Evolutionary conservation across 2,797 vertebrate genomes (phyloP), one percentile per base, ranked within the genome.

Genomic region (Pseudomugil gertrudae): DNA sequence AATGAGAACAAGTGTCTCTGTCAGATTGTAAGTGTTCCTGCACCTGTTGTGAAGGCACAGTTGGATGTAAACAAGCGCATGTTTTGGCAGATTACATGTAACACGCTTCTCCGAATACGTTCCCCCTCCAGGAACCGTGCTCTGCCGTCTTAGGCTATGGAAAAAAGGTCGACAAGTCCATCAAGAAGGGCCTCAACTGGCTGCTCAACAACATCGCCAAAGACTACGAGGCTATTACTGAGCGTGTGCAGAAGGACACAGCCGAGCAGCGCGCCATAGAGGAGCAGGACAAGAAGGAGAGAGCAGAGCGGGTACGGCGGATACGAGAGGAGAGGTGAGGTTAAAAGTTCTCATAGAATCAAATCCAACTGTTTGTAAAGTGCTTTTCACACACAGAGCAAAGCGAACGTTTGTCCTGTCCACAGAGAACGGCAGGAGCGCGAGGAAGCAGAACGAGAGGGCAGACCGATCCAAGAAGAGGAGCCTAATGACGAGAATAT

Each of bases 1-100:
- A 98, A 97, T 55, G 95, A 98, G 74, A 95, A 97, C 89, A 98
- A 98, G 90, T 97, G 96, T 91, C 93, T 95, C 0, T 98, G 96
- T 94, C 95, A 97, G 80, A 97, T 98, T 78, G 97, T 98, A 90
- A 96, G 97, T 96, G 75, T 72, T 29, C 71, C 24, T 66, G 79
- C 77, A 81, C 68, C 80, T 83, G 80, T 47, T 69, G 63, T 21
- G 26, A 32, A 32, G 15, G 11, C 3, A 36, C 54, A 19, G 27
- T 13, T 17, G 8, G 66, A 11, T 66, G 76, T 77, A 79, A 63
- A 64, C 45, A 64, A 84, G 82, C 13, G 26, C n/a, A 4, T 63
- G 11, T 66, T 57, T 52, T 9, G 30, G 3, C 17, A 19, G 21
- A 0, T 0, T 33, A 43, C 19, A 56, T 15, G 13, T 36, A 38